phyloP scores from a whole-genome alignment of 2,113 vertebrate species.

The Cheilinus undulatus region DNA sequence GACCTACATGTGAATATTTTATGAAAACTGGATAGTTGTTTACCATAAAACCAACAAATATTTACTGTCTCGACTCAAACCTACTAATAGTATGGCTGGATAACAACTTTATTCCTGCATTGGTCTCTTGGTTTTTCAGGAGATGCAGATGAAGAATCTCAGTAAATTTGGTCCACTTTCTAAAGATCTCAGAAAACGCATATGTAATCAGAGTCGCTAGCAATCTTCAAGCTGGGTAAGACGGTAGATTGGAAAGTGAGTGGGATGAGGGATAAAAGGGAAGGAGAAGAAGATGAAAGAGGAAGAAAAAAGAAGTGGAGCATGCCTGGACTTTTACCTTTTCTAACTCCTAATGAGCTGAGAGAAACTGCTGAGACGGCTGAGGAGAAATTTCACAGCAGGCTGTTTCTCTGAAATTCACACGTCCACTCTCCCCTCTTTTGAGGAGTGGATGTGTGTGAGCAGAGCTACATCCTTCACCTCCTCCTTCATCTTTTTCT shows the following conservation, averaged over 20 bases:
- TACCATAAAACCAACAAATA: no score
- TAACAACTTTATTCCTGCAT: no score
- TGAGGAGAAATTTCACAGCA: slow-evolving; percentile 35
- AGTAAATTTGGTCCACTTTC: not conserved
- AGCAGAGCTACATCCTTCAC: not conserved
- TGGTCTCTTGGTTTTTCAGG: no score
- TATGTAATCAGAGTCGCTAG: not conserved
- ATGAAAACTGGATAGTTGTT: no score
- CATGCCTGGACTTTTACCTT: slow-evolving; percentile 46
- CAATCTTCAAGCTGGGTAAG: not conserved
- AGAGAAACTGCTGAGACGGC: slow-evolving; percentile 52
- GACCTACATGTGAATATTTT: no score
- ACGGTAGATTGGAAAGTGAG: not conserved
- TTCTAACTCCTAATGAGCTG: slow-evolving; percentile 54
- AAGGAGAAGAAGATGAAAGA: slow-evolving; percentile 42
- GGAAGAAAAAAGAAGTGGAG: slow-evolving; percentile 4
- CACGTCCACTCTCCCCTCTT: slow-evolving; percentile 23
- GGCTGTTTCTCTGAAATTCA: slow-evolving; percentile 48
- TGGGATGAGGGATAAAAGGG: slow-evolving; percentile 26
- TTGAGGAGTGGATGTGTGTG: slow-evolving; percentile 25
- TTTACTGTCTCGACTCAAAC: no score
- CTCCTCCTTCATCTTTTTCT: slow-evolving; percentile 1
- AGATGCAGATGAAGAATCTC: not conserved
- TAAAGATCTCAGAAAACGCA: slow-evolving; percentile 1
- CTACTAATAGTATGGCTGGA: no score